These are phyloP conservation scores for Ataeniobius toweri DNA, from an alignment of 2,797 vertebrate species.

Conservation along the genomic window DNA sequence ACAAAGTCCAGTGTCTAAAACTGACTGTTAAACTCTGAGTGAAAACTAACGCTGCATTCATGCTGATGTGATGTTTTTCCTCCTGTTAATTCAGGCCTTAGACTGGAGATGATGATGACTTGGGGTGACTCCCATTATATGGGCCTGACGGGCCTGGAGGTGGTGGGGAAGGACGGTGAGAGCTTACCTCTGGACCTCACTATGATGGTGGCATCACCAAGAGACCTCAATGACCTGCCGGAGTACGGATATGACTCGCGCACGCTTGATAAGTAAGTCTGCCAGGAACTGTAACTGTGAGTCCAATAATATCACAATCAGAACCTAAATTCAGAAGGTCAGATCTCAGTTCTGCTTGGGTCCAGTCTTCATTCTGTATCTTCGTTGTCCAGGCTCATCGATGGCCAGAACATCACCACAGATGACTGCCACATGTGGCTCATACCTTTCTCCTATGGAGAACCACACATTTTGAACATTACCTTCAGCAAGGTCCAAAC, in stretches of 20 bases:
- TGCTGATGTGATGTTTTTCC: background rate
- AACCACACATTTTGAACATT: constrained; percentile 85
- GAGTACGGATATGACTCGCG: constrained; percentile 86
- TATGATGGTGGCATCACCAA: constrained; percentile 87
- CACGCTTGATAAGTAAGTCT: constrained; percentile 89
- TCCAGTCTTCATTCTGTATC: background rate
- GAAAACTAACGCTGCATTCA: no score
- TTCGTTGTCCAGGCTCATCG: constrained; percentile 83
- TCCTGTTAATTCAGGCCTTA: constrained; percentile 79
- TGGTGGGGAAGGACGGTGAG: constrained; percentile 88
- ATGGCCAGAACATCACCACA: constrained; percentile 90
- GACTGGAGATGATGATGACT: constrained; percentile 85
- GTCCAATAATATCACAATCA: background rate
- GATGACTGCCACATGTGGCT: constrained; percentile 97
- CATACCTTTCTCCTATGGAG: constrained; percentile 88
- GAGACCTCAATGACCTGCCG: constrained; percentile 89
- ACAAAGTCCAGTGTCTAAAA: no score
- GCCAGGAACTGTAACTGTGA: background rate
- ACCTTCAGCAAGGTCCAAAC: constrained; percentile 83
- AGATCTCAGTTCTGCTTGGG: background rate
- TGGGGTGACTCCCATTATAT: constrained; percentile 94
- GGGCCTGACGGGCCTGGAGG: constrained; percentile 92
- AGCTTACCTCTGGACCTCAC: constrained; percentile 82
- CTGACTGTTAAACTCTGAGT: no score
- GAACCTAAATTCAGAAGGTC: background rate